These are phyloP conservation scores for Lethocerus indicus DNA, from an alignment of 1,140 invertebrate genomes.

Conservation along the genomic window DNA sequence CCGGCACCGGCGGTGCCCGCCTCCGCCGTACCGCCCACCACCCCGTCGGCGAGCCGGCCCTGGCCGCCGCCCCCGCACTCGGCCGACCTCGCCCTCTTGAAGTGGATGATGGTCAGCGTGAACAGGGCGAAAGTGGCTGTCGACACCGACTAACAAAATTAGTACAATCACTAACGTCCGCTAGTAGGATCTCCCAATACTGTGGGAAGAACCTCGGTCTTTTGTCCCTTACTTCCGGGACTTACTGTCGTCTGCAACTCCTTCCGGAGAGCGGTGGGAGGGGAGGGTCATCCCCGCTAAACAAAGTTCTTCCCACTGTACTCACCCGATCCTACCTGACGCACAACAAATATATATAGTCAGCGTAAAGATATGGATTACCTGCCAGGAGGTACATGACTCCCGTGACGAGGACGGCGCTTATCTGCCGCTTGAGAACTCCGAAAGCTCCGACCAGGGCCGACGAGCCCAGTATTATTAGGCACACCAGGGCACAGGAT, in stretches of 20 bases:
- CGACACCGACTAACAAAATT: too few species aligned
- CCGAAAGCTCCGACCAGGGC: constrained; percentile 71
- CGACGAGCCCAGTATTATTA: constrained; percentile 67
- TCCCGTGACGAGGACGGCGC: constrained; percentile 74
- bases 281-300: too few species aligned
- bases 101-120: constrained; percentile 76
- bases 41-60: constrained; percentile 32
- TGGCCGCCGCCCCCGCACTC: constrained; percentile 9
- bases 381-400: constrained; percentile 83
- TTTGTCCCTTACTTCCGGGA: too few species aligned
- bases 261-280: too few species aligned
- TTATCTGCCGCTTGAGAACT: constrained; percentile 70
- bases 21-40: constrained; percentile 1
- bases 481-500: constrained; percentile 74
- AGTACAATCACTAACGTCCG: too few species aligned
- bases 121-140: constrained; percentile 74
- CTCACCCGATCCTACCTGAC: too few species aligned
- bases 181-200: too few species aligned
- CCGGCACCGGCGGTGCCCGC: not conserved
- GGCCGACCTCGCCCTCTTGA: constrained; percentile 39
- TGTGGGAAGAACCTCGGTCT: too few species aligned
- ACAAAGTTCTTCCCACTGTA: not conserved
- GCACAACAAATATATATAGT: too few species aligned
- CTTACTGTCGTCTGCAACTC: too few species aligned
- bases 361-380: too few species aligned